Evolutionary conservation across 2,113 vertebrate genomes (phyloP).

Genomic region (Plotosus lineatus): DNA sequence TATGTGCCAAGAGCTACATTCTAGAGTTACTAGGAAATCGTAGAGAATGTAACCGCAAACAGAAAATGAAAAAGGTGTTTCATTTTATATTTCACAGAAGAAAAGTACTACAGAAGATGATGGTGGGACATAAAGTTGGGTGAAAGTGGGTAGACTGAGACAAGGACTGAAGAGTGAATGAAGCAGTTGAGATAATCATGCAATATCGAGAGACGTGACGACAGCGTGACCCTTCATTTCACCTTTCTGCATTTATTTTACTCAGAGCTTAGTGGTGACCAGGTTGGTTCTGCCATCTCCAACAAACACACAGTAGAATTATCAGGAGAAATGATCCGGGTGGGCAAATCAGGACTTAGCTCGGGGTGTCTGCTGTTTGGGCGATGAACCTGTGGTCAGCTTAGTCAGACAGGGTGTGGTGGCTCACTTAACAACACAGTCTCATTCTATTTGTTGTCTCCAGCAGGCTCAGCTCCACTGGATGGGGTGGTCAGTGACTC

Average conservation of each 20-base stretch:
- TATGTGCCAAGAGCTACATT: constrained; percentile 52
- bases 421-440: constrained; percentile 34
- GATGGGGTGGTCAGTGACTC: constrained; percentile 82
- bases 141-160: not conserved
- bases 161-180: not conserved
- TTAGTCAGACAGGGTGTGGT: constrained; percentile 32
- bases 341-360: constrained; percentile 13
- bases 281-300: not conserved
- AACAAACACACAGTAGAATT: not conserved
- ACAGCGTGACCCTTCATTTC: not conserved
- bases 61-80: constrained; percentile 57
- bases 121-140: not conserved
- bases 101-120: constrained; percentile 20
- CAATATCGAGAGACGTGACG: not conserved
- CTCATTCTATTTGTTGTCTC: constrained; percentile 45
- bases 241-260: not conserved
- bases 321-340: not conserved
- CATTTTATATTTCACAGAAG: constrained; percentile 51
- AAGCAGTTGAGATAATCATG: not conserved
- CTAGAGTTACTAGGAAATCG: constrained; percentile 53
- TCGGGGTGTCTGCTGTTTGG: constrained; percentile 11
- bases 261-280: constrained; percentile 11
- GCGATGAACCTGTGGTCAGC: constrained; percentile 31
- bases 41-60: constrained; percentile 45
- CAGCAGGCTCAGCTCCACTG: constrained; percentile 82